Percentiles rank a stretch among this genome's conserved stretches.
Evolutionary conservation across 1,140 invertebrate species (phyloP).

Genomic region (Aethina tumida): DNA sequence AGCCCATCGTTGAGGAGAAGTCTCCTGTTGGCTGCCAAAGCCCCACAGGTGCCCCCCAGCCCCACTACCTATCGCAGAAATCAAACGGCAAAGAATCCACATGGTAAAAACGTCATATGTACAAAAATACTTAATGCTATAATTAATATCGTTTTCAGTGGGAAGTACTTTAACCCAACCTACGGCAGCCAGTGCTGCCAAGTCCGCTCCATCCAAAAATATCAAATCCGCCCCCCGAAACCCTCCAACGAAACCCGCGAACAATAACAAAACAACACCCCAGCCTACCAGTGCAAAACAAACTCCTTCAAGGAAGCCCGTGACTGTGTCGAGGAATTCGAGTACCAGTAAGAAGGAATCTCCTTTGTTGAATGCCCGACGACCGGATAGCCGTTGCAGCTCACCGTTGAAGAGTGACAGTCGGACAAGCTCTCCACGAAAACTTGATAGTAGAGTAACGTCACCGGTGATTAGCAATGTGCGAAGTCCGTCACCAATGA

Average conservation of each 20-base stretch:
- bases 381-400: constrained; percentile 19
- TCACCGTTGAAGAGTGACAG: constrained; percentile 26
- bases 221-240: constrained; percentile 8
- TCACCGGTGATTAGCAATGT: constrained; percentile 24
- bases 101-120: too few species aligned
- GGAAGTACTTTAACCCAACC: constrained; percentile 33
- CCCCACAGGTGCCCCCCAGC: constrained; percentile 35
- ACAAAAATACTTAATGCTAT: too few species aligned
- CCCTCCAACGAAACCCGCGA: constrained; percentile 8
- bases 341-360: constrained; percentile 18
- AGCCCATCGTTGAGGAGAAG: constrained; percentile 34
- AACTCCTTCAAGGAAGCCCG: constrained; percentile 6
- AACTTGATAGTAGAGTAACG: constrained; percentile 25
- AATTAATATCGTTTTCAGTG: too few species aligned
- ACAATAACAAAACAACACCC: too few species aligned
- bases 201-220: constrained; percentile 22
- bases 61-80: constrained; percentile 27
- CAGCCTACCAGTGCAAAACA: constrained; percentile 3
- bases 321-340: constrained; percentile 16
- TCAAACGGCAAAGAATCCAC: too few species aligned
- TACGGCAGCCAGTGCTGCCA: constrained; percentile 32
- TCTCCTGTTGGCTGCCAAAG: constrained; percentile 31
- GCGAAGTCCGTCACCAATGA: constrained; percentile 22
- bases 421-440: constrained; percentile 23
- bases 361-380: constrained; percentile 10